Conservation (phyloP, 2,888 invertebrate species). For the Xanthorhoe spadicearia region DNA sequence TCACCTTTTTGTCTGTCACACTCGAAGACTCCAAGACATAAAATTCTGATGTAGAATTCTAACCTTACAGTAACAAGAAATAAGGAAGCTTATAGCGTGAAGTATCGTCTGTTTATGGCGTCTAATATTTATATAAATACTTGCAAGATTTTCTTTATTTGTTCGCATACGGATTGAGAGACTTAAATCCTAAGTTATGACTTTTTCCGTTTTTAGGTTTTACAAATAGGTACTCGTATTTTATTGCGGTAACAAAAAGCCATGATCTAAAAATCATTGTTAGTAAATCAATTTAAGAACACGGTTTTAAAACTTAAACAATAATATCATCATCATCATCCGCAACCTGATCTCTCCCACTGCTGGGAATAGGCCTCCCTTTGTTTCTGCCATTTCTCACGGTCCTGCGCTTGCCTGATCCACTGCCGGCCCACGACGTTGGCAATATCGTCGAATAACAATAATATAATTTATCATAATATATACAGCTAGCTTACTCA, state of each 20-base stretch:
- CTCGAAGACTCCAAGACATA: slow-evolving; percentile 51
- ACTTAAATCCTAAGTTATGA: slow-evolving; percentile 28
- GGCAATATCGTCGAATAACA: too few relatives aligned
- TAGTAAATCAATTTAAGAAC: too few relatives aligned
- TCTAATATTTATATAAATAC: slow-evolving; percentile 42
- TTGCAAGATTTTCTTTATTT: slow-evolving; percentile 41
- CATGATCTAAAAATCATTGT: too few relatives aligned
- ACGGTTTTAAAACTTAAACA: too few relatives aligned
- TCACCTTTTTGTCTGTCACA: slow-evolving; percentile 68
- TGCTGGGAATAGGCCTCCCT: too few relatives aligned
- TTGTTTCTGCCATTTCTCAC: too few relatives aligned
- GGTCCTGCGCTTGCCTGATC: too few relatives aligned
- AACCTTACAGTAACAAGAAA: not conserved
- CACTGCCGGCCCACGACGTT: too few relatives aligned
- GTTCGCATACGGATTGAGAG: slow-evolving; percentile 27
- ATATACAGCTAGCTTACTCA: too few relatives aligned
- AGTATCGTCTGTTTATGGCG: slow-evolving; percentile 23
- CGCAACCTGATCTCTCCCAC: too few relatives aligned
- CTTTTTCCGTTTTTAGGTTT: slow-evolving; percentile 6
- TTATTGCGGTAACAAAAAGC: not conserved
- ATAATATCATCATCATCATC: too few relatives aligned
- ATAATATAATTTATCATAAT: too few relatives aligned
- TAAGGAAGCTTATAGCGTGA: slow-evolving; percentile 18
- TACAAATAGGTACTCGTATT: not conserved
- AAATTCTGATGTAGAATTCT: not conserved